Percentiles rank a stretch among this genome's conserved stretches.
phyloP scores from a whole-genome alignment of 1,140 invertebrate genomes.

The Penaeus japonicus region DNA sequence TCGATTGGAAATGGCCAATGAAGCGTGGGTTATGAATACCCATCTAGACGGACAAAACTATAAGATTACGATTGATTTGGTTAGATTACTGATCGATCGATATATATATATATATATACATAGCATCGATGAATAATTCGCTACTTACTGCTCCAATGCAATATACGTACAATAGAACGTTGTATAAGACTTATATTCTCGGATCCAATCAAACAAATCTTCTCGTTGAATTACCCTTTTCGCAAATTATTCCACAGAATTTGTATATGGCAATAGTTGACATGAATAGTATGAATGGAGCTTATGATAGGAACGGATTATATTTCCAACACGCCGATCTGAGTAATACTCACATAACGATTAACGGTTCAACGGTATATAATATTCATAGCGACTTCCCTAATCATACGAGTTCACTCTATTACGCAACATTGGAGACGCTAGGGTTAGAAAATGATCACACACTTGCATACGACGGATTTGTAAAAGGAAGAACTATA shows the following conservation, averaged over 20 bases:
- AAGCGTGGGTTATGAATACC: not conserved
- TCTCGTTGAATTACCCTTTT: not conserved
- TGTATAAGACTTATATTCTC: not conserved
- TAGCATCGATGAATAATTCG: not conserved
- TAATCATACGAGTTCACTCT: not conserved
- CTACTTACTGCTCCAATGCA: not conserved
- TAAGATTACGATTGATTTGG: not conserved
- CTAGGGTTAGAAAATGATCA: not conserved
- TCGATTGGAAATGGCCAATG: not conserved
- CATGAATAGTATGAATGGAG: not conserved
- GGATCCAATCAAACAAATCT: not conserved
- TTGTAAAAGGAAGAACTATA: not conserved
- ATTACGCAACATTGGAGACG: not conserved
- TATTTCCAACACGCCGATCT: not conserved
- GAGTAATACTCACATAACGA: not conserved
- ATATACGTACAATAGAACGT: slow-evolving; percentile 15
- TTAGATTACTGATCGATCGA: not conserved
- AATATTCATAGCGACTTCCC: not conserved
- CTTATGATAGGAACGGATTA: not conserved
- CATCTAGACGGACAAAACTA: not conserved
- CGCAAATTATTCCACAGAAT: slow-evolving; percentile 11
- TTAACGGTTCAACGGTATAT: not conserved
- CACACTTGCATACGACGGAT: not conserved
- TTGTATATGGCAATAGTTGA: not conserved
- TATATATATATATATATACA: not conserved